A percentile compares a stretch with the other conserved stretches of the same genome.
These are phyloP conservation scores for Blennius ocellaris DNA, from an alignment of 2,113 vertebrate species.

Conservation along the genomic window DNA sequence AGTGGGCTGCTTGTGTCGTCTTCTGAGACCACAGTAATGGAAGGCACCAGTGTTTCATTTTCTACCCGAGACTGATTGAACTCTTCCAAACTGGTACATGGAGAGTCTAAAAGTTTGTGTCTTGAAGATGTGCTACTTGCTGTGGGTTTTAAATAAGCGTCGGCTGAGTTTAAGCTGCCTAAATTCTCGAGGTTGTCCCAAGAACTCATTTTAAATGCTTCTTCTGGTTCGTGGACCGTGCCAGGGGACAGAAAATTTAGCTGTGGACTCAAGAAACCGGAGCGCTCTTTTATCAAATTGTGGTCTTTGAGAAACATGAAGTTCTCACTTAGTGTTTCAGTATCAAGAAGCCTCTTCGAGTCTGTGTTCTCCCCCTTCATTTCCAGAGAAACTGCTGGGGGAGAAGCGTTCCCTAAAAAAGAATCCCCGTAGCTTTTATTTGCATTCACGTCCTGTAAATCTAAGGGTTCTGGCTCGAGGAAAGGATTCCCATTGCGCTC, in stretches of 20 bases:
- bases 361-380: conserved; percentile 60
- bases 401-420: conserved; percentile 78
- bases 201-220: conserved; percentile 73
- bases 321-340: conserved; percentile 89
- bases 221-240: conserved; percentile 69
- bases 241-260: conserved; percentile 73
- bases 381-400: conserved; percentile 55
- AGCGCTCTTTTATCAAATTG: conserved; percentile 84
- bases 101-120: conserved; percentile 73
- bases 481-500: conserved; percentile 81
- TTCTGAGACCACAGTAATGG: conserved; percentile 74
- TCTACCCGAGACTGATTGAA: conserved; percentile 62
- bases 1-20: conserved; percentile 56
- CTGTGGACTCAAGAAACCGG: conserved; percentile 67
- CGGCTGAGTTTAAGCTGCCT: conserved; percentile 73
- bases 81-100: conserved; percentile 43
- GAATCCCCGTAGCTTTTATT: conserved; percentile 53
- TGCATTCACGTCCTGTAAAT: conserved; percentile 27
- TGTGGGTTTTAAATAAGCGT: conserved; percentile 68
- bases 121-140: conserved; percentile 59
- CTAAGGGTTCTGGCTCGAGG: conserved; percentile 54
- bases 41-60: conserved; percentile 78
- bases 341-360: conserved; percentile 72
- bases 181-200: conserved; percentile 77
- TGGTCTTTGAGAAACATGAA: conserved; percentile 92